Base-by-base conservation (phyloP, 2,797 vertebrate species). In the Euthynnus affinis region DNA sequence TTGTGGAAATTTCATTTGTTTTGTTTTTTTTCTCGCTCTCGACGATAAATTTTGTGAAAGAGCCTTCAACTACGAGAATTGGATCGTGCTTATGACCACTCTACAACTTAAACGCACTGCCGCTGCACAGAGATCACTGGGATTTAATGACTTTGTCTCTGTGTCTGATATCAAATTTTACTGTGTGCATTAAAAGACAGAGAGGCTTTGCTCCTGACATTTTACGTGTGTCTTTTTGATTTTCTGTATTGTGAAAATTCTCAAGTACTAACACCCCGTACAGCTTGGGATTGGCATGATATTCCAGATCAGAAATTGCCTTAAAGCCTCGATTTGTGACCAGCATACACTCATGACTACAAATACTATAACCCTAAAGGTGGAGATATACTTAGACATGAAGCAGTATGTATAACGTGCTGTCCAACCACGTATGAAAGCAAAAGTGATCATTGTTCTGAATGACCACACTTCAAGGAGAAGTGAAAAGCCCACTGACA, bases 91-190 rank as follows among this genome's bases (percentile, higher is more conserved):
- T 9, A 6, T 55, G 37, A 72, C 48, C 29, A 46, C 6, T 57
- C 44, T 25, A 34, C 20, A 22, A 0, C 65, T 58, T 75, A 32
- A 83, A 73, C 40, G 18, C 3, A 6, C 29, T 1, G 1, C 57
- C 34, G 22, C 37, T 34, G 25, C 3, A 34, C 22, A 32, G 9
- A 46, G 58, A 40, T 4, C 27, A 13, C 5, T 20, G 49, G 42
- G 25, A 25, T 61, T 75, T 42, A 29, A 56, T 59, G 23, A 62
- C 61, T 48, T 69, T 52, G 27, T 66, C 42, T 70, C 17, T 5
- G 6, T 40, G 42, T 32, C 55, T 70, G 37, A 27, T 61, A 34
- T 57, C 56, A 32, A 7, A 18, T 53, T 53, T 52, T 32, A 60
- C 22, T 55, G 58, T 10, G 27, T 9, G 22, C 27, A 46, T 23